These are phyloP conservation scores for Silurus aristotelis DNA, from an alignment of 2,797 vertebrate species.

Conservation along the genomic window DNA sequence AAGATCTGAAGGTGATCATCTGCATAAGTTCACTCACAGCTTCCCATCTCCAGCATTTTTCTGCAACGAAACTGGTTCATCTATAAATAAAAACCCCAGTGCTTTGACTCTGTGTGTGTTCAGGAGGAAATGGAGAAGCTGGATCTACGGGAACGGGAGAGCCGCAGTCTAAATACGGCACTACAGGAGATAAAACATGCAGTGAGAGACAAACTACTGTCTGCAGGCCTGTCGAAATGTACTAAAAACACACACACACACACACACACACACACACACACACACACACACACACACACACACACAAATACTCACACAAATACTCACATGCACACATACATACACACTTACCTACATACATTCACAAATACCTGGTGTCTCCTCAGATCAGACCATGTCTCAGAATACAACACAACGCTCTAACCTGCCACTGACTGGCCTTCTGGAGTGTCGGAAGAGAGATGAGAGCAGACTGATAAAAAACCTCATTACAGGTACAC, in stretches of 20 bases:
- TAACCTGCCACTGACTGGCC: constrained; percentile 61
- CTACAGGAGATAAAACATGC: constrained; percentile 70
- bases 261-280: not conserved
- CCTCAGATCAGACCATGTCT: constrained; percentile 50
- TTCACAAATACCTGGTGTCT: not conserved
- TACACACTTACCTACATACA: not conserved
- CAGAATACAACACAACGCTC: constrained; percentile 46
- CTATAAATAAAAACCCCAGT: not conserved
- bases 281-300: no score
- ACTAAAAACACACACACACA: not conserved
- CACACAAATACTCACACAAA: no score
- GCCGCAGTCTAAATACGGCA: constrained; percentile 70
- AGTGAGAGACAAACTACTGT: constrained; percentile 65
- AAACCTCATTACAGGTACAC: constrained; percentile 78
- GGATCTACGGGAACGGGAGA: constrained; percentile 71
- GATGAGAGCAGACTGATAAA: constrained; percentile 78
- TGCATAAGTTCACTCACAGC: not conserved
- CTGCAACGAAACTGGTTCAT: constrained; percentile 1
- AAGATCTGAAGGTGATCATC: constrained; percentile 49
- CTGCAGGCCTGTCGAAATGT: constrained; percentile 60
- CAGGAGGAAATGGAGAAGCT: constrained; percentile 73
- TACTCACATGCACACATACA: no score
- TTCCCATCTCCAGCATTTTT: constrained; percentile 2
- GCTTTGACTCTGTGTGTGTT: constrained; percentile 20
- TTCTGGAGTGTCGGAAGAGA: constrained; percentile 75